These are phyloP conservation scores for Doryteuthis pealeii DNA, from an alignment of 1,140 invertebrate species.

Conservation along the genomic window DNA sequence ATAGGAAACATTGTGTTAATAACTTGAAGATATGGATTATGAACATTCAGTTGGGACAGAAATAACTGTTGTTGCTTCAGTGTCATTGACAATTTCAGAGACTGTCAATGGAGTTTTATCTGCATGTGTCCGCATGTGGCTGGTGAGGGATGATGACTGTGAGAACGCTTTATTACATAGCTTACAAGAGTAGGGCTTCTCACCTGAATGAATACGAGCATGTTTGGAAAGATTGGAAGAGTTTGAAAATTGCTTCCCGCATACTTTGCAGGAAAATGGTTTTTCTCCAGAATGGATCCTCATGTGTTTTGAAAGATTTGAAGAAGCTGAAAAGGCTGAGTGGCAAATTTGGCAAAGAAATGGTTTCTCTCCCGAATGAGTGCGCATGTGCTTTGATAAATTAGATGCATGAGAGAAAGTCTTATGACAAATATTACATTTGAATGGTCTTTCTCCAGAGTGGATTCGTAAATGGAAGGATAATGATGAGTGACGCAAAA, in stretches of 20 bases:
- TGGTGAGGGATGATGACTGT: slow-evolving; percentile 82
- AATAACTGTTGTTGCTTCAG: too few species aligned
- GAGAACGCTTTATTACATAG: slow-evolving; percentile 88
- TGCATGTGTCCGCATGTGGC: slow-evolving; percentile 80
- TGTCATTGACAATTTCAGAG: too few species aligned
- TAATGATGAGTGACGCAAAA: background rate
- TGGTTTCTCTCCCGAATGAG: background rate
- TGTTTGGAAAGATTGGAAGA: slow-evolving; percentile 35
- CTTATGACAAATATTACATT: background rate
- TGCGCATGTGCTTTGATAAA: background rate
- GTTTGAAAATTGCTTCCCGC: slow-evolving; percentile 38
- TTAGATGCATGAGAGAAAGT: background rate
- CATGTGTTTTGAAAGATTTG: slow-evolving; percentile 19
- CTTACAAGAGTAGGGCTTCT: slow-evolving; percentile 63
- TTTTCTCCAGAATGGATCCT: slow-evolving; percentile 33
- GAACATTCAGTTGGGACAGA: too few species aligned
- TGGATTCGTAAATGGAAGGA: background rate
- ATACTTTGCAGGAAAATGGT: slow-evolving; percentile 34
- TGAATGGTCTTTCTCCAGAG: background rate
- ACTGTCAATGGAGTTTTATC: slow-evolving; percentile 65
- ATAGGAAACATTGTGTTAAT: too few species aligned
- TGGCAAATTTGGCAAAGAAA: background rate
- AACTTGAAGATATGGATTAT: too few species aligned
- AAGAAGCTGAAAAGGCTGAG: background rate
- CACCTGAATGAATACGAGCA: slow-evolving; percentile 43